phyloP scores from a whole-genome alignment of 2,113 vertebrate species.

The Hemichromis elongatus region DNA sequence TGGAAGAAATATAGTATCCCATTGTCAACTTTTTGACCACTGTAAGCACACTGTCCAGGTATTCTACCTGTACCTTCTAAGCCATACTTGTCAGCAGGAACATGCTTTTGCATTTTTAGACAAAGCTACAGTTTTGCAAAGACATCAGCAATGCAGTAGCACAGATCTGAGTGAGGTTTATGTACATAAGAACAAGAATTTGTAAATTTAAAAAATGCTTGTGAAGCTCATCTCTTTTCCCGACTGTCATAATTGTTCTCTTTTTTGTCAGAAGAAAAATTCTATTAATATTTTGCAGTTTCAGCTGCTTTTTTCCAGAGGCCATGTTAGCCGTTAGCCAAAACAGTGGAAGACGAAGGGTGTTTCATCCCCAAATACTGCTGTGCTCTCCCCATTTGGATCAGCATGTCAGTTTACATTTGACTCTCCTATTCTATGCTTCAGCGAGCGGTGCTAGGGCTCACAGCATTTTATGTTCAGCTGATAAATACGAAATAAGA shows the following conservation, averaged over 20 bases:
- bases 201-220: not conserved
- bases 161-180: not conserved
- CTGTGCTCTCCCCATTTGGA: conserved; percentile 12
- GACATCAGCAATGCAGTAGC: not conserved
- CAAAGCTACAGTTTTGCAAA: not conserved
- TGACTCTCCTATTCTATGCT: conserved; percentile 3
- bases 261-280: not conserved
- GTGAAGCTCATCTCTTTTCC: not conserved
- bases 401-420: conserved; percentile 42
- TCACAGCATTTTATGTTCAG: not conserved
- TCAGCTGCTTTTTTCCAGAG: not conserved
- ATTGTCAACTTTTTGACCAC: not conserved
- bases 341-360: not conserved
- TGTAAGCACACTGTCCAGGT: not conserved
- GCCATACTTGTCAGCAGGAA: not conserved
- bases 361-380: not conserved
- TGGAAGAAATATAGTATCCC: not conserved
- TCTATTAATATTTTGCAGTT: not conserved
- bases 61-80: not conserved
- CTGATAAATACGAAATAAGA: conserved; percentile 8
- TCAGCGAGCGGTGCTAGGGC: not conserved
- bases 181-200: not conserved
- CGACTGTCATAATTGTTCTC: not conserved
- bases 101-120: not conserved
- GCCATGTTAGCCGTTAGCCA: not conserved